Evolutionary conservation across 2,113 vertebrate species (phyloP).

Genomic region (Axis porcinus): DNA sequence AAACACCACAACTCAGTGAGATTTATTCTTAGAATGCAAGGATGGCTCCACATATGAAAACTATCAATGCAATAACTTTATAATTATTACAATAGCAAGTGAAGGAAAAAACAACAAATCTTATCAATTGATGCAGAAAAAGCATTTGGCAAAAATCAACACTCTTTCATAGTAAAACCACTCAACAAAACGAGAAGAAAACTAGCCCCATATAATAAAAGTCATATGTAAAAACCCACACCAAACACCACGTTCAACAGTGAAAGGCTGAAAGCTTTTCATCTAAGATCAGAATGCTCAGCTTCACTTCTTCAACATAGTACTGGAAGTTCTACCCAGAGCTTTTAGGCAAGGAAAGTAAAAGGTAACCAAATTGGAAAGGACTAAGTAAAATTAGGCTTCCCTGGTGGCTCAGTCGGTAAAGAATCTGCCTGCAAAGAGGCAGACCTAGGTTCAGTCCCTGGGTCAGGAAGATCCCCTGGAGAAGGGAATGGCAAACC

Average conservation of each 20-base stretch:
- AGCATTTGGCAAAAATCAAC: not conserved
- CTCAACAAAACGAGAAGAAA: not conserved
- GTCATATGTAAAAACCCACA: not conserved
- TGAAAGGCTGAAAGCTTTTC: not conserved
- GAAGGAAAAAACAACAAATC: not conserved
- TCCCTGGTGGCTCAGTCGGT: not conserved
- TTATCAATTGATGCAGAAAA: not conserved
- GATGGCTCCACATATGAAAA: not conserved
- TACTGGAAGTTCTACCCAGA: not conserved
- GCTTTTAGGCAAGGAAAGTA: not conserved
- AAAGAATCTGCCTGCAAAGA: not conserved
- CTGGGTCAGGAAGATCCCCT: not conserved
- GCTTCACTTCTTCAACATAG: not conserved
- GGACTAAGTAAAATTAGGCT: not conserved
- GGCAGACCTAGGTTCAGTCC: not conserved
- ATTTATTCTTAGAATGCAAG: not conserved
- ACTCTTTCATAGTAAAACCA: not conserved
- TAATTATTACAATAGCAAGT: not conserved
- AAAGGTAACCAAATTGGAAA: not conserved
- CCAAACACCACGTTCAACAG: not conserved
- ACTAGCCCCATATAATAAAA: not conserved
- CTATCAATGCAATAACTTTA: not conserved
- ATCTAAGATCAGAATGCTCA: not conserved
- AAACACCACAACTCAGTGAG: not conserved
- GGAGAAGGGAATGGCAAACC: not conserved